These are phyloP conservation scores for Rhynchotus rufescens DNA, from an alignment of 2,797 vertebrate genomes.

Conservation along the genomic window DNA sequence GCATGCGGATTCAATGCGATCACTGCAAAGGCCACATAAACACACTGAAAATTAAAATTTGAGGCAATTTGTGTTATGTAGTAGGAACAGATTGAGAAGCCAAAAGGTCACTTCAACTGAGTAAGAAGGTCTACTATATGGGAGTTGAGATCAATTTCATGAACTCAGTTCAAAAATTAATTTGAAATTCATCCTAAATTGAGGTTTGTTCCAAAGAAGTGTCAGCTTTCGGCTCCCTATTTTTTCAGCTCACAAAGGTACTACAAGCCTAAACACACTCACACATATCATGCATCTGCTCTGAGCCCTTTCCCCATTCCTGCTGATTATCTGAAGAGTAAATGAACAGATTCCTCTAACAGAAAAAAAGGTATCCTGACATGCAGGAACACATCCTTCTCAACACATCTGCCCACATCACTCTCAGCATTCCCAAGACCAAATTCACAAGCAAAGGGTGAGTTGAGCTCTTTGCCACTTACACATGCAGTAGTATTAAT, in stretches of 20 bases:
- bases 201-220: neutral
- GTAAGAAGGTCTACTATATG: neutral
- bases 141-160: neutral
- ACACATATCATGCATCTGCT: fast-evolving
- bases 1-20: neutral
- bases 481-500: fast-evolving
- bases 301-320: neutral
- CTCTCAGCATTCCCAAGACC: neutral
- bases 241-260: neutral
- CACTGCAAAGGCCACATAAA: neutral
- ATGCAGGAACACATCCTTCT: neutral
- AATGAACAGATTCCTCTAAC: neutral
- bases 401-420: neutral
- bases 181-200: neutral
- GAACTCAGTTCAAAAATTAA: neutral
- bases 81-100: neutral
- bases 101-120: neutral
- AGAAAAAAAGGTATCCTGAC: neutral
- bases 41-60: neutral
- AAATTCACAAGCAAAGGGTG: neutral
- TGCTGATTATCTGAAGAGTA: neutral
- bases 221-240: neutral
- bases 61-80: neutral
- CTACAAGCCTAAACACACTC: neutral
- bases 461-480: neutral